A percentile compares a stretch with the other conserved stretches of the same genome.
Evolutionary conservation across 1,140 invertebrate species (phyloP).

Genomic region (Phymorhynchus buccinoides): DNA sequence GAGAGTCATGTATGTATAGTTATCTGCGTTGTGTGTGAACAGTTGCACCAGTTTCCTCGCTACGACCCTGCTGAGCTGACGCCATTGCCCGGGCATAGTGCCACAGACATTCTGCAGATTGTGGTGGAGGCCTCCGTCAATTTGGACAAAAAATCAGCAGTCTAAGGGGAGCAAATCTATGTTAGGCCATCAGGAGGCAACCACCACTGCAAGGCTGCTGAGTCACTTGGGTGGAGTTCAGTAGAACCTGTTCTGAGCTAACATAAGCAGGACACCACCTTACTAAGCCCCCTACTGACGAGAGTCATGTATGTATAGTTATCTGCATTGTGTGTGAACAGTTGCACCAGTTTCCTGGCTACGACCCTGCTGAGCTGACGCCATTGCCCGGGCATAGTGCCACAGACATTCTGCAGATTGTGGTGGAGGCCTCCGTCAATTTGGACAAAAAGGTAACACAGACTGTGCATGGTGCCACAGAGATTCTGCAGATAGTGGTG

Average conservation of each 20-base stretch:
- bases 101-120: constrained; percentile 64
- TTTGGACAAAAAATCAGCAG: constrained; percentile 64
- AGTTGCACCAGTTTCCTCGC: constrained; percentile 70
- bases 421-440: constrained; percentile 62
- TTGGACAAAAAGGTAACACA: constrained; percentile 61
- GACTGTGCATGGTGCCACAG: constrained; percentile 51
- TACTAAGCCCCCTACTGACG: too few species aligned
- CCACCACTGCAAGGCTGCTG: too few species aligned
- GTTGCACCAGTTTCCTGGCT: constrained; percentile 70
- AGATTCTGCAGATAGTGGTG: constrained; percentile 66
- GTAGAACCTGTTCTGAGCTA: too few species aligned
- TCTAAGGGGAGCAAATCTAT: too few species aligned
- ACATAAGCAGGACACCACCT: too few species aligned
- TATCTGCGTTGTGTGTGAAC: constrained; percentile 36
- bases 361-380: constrained; percentile 65
- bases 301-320: background rate
- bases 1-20: too few species aligned
- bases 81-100: constrained; percentile 63
- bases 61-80: constrained; percentile 67
- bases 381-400: constrained; percentile 64
- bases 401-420: constrained; percentile 66
- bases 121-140: constrained; percentile 64
- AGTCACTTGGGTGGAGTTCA: too few species aligned
- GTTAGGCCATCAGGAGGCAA: too few species aligned
- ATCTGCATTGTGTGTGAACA: constrained; percentile 48